These are phyloP conservation scores for Eremobia ochroleuca DNA, from an alignment of 2,888 invertebrate species.

Conservation along the genomic window DNA sequence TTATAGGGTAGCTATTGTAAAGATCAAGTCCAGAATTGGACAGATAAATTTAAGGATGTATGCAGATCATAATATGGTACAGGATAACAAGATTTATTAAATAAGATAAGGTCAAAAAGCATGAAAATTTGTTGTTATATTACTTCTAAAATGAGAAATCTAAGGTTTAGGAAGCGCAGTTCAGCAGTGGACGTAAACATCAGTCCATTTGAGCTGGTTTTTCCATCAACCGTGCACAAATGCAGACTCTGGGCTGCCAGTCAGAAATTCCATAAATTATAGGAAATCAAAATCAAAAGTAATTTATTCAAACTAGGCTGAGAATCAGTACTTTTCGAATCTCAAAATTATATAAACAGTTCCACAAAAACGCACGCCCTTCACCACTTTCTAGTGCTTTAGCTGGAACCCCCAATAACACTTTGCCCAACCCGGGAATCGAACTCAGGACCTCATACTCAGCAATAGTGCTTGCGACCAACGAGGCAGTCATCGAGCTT, in stretches of 20 bases:
- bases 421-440: background rate
- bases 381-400: background rate
- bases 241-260: background rate
- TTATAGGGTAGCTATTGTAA: background rate
- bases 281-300: background rate
- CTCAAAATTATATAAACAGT: too few relatives aligned
- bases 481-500: background rate
- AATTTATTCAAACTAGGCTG: too few relatives aligned
- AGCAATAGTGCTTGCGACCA: background rate
- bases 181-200: too few relatives aligned
- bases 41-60: background rate
- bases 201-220: background rate
- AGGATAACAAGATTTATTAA: background rate
- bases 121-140: background rate
- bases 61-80: background rate
- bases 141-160: too few relatives aligned
- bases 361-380: too few relatives aligned
- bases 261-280: background rate
- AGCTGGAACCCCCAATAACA: background rate
- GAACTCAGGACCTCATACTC: background rate
- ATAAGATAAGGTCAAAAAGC: background rate
- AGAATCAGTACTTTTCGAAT: too few relatives aligned
- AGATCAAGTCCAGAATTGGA: background rate
- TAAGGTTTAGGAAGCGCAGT: background rate
- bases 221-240: background rate